phyloP scores from a whole-genome alignment of 2,113 vertebrate genomes.

The Lonchura striata region DNA sequence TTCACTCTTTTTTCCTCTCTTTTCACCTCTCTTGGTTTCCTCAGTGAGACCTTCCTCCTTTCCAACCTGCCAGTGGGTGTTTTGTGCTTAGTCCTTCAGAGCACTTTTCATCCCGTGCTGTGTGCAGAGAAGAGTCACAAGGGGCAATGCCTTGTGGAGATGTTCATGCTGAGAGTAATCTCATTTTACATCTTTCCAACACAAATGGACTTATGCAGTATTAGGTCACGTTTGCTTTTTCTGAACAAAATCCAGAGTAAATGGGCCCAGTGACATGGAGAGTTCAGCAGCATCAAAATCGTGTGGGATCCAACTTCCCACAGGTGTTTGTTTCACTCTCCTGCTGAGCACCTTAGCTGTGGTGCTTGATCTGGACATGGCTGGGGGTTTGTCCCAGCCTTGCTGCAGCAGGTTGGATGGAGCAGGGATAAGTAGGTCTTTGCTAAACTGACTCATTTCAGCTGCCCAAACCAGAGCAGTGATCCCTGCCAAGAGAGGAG shows the following conservation, averaged over 20 bases:
- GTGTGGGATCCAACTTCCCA: background rate
- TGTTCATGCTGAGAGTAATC: background rate
- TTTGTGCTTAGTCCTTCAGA: background rate
- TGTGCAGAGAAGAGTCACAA: background rate
- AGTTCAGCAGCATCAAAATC: background rate
- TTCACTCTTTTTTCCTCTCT: background rate
- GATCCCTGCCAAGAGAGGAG: background rate
- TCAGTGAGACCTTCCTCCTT: background rate
- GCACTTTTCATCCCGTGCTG: background rate
- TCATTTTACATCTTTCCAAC: background rate
- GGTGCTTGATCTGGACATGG: background rate
- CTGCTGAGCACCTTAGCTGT: background rate
- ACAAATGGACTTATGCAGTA: background rate
- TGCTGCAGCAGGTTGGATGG: background rate
- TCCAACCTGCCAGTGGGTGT: background rate
- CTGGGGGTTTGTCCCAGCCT: background rate
- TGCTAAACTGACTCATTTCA: background rate
- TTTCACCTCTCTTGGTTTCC: background rate
- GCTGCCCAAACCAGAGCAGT: background rate
- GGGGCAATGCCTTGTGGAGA: background rate
- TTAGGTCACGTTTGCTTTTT: slow-evolving; percentile 3
- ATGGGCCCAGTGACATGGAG: background rate
- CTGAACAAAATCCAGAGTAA: slow-evolving; percentile 17
- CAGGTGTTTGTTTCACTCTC: background rate
- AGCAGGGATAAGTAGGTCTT: background rate